Evolutionary conservation across 1,140 invertebrate species (phyloP).

Genomic region (Brachionus plicatilis): DNA sequence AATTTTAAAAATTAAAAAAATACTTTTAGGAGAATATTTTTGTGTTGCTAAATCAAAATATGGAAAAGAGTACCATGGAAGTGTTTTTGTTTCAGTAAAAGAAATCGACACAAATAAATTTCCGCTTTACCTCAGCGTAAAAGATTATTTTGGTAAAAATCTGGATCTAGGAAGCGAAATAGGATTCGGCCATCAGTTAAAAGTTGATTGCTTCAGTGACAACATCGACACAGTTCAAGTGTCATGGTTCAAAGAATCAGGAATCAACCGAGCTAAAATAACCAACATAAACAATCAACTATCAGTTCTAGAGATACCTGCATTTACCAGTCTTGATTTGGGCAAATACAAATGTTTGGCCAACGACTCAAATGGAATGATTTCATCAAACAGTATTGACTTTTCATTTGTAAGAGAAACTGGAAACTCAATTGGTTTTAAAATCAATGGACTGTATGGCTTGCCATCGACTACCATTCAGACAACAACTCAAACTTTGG

Average conservation of each 20-base stretch:
- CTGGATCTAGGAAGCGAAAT: not conserved
- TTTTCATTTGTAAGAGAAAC: not conserved
- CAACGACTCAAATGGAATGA: not conserved
- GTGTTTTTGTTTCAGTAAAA: not conserved
- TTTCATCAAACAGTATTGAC: not conserved
- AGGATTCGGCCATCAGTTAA: not conserved
- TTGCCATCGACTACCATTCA: not conserved
- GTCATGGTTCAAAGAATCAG: not conserved
- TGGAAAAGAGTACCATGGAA: not conserved
- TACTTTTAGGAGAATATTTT: not conserved
- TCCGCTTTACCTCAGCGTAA: not conserved
- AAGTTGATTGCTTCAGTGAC: not conserved
- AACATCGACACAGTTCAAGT: not conserved
- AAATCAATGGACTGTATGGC: not conserved
- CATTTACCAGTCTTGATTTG: not conserved
- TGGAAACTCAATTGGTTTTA: not conserved
- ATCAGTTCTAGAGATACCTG: not conserved
- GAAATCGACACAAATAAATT: not conserved
- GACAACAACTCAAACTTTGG: not conserved
- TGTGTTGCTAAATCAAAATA: not conserved
- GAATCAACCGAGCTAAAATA: not conserved
- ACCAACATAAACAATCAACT: not conserved
- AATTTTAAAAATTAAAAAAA: too few species aligned
- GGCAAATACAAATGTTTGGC: not conserved
- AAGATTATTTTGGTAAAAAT: not conserved